These are phyloP conservation scores for Vireo griseus DNA, from an alignment of 2,797 vertebrate species.

Conservation along the genomic window DNA sequence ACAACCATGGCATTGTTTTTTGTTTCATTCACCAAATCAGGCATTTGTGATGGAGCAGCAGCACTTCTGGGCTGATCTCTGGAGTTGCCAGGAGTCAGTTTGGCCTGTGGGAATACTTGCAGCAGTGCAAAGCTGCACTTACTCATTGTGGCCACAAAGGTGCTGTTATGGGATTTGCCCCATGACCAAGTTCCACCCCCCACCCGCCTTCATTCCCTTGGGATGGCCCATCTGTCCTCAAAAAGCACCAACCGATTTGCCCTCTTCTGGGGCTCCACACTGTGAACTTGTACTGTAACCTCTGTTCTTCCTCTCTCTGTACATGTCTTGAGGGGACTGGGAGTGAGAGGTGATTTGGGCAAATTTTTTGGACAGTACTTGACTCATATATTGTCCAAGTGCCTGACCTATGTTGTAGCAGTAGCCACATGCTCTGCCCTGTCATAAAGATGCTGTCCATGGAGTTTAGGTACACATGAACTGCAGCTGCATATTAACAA, in stretches of 20 bases:
- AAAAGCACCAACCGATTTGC: not conserved
- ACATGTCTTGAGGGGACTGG: not conserved
- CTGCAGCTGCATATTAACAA: not conserved
- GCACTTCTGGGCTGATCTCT: not conserved
- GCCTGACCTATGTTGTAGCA: not conserved
- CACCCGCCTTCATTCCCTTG: not conserved
- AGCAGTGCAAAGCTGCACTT: not conserved
- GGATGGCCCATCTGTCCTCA: not conserved
- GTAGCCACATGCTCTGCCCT: not conserved
- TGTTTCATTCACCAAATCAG: constrained; percentile 44
- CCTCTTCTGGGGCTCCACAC: not conserved
- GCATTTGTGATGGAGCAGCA: not conserved
- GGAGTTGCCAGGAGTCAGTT: not conserved
- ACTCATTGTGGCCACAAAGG: accelerated
- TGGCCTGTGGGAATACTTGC: not conserved
- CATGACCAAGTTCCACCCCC: not conserved
- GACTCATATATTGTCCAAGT: not conserved
- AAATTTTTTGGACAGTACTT: not conserved
- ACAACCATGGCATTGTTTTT: constrained; percentile 5
- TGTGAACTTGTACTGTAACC: not conserved
- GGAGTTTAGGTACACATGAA: not conserved
- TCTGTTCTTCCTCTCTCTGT: not conserved
- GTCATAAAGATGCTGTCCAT: not conserved
- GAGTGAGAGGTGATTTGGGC: not conserved
- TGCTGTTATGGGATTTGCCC: not conserved